A percentile compares a stretch with the other conserved stretches of the same genome.
These are phyloP conservation scores for Artemia franciscana DNA, from an alignment of 1,140 invertebrate genomes.

Conservation along the genomic window DNA sequence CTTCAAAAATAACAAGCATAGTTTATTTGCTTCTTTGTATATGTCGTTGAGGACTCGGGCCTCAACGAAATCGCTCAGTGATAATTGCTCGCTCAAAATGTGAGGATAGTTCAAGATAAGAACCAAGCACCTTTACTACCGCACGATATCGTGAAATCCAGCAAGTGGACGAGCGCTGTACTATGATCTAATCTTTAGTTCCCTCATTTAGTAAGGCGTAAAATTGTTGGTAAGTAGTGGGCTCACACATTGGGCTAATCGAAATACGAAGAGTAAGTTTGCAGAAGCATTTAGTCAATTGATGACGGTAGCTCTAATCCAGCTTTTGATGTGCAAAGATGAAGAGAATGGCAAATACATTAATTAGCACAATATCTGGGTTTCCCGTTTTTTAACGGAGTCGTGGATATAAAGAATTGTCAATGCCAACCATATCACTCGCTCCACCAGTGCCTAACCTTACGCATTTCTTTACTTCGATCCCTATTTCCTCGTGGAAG, in stretches of 20 bases:
- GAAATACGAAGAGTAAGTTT: too few species aligned
- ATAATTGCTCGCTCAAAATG: not conserved
- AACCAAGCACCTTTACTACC: not conserved
- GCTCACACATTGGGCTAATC: too few species aligned
- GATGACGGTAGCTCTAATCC: not conserved
- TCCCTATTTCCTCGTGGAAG: not conserved
- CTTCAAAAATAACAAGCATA: not conserved
- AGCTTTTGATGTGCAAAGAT: not conserved
- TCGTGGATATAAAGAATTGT: not conserved
- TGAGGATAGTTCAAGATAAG: not conserved
- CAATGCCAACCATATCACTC: not conserved
- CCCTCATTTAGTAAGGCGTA: not conserved
- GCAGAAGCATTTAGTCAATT: not conserved
- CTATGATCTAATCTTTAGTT: not conserved
- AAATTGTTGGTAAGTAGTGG: not conserved
- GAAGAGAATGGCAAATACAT: not conserved
- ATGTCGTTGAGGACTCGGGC: not conserved
- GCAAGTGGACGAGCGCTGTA: not conserved
- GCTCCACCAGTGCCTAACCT: not conserved
- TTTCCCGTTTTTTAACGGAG: not conserved
- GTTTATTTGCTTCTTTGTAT: too few species aligned
- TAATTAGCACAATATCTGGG: not conserved
- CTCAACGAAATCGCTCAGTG: not conserved
- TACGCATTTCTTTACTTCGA: not conserved
- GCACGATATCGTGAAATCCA: not conserved